Conservation (phyloP, 2,888 invertebrate genomes). For the Erynnis tages region DNA sequence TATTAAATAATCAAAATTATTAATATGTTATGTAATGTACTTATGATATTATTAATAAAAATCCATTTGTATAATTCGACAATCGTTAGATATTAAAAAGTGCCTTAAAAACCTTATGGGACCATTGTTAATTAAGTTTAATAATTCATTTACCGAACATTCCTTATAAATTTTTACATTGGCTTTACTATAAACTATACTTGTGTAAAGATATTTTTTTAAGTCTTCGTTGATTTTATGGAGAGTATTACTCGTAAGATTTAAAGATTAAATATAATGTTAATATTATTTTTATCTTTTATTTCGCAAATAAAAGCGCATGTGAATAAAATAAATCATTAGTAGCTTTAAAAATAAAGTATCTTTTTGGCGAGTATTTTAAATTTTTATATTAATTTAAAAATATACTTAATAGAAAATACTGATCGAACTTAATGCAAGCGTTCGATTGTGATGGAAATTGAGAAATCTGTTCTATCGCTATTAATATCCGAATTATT, state of each 20-base stretch:
- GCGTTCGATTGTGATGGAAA: too few species aligned
- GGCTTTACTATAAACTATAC: slow-evolving; percentile 50
- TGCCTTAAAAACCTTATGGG: slow-evolving; percentile 67
- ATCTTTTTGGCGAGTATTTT: too few species aligned
- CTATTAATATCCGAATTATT: too few species aligned
- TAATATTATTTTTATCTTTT: slow-evolving; percentile 41
- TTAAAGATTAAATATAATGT: slow-evolving; percentile 63
- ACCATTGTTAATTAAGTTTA: slow-evolving; percentile 57
- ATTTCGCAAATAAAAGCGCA: too few species aligned
- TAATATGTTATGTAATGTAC: slow-evolving; percentile 49
- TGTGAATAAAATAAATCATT: too few species aligned
- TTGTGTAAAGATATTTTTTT: slow-evolving; percentile 50
- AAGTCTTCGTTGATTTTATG: slow-evolving; percentile 69
- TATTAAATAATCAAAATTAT: slow-evolving; percentile 22
- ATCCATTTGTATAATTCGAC: slow-evolving; percentile 27
- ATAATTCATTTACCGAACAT: slow-evolving; percentile 71
- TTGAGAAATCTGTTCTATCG: too few species aligned
- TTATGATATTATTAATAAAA: slow-evolving; percentile 49
- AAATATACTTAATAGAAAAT: too few species aligned
- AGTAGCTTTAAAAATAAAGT: too few species aligned
- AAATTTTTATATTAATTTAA: too few species aligned
- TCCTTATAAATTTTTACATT: slow-evolving; percentile 63
- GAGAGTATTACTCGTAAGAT: slow-evolving; percentile 72
- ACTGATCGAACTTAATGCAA: too few species aligned
- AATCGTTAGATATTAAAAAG: slow-evolving; percentile 41